phyloP scores from a whole-genome alignment of 2,888 invertebrate genomes.

The Troides oblongomaculatus region DNA sequence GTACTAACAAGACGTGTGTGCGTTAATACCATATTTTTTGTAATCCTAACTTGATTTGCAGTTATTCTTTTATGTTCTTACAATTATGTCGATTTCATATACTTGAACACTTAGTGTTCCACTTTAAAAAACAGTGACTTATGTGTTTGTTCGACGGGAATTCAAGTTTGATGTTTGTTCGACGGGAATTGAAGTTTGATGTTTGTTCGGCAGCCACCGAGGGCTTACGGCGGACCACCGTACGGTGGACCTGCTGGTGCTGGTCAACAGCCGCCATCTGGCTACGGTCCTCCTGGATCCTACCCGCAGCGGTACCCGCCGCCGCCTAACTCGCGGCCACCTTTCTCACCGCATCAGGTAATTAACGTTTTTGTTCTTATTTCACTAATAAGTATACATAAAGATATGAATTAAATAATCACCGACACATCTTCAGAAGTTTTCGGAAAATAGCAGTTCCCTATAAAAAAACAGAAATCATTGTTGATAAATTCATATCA shows the following conservation, averaged over 20 bases:
- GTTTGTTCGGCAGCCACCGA: conserved; percentile 59
- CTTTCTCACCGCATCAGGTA: conserved; percentile 76
- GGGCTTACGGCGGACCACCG: conserved; percentile 75
- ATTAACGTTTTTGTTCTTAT: conserved; percentile 32
- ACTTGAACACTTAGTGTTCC: too few relatives aligned
- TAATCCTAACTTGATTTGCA: too few relatives aligned
- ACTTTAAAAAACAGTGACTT: not conserved
- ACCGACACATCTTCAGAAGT: too few relatives aligned
- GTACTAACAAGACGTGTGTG: too few relatives aligned
- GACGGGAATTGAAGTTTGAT: conserved; percentile 35
- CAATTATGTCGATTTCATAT: too few relatives aligned
- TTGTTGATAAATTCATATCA: too few relatives aligned
- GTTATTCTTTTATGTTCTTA: too few relatives aligned
- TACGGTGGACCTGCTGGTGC: conserved; percentile 66
- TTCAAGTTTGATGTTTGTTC: conserved; percentile 30
- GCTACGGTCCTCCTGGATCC: conserved; percentile 79
- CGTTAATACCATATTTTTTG: too few relatives aligned
- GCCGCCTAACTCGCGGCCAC: conserved; percentile 71
- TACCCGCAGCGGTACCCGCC: conserved; percentile 79
- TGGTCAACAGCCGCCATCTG: conserved; percentile 71
- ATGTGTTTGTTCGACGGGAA: not conserved
- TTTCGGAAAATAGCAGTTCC: too few relatives aligned
- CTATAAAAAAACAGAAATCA: too few relatives aligned
- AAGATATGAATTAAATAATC: too few relatives aligned
- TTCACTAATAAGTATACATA: not conserved